Evolutionary conservation across 2,888 invertebrate genomes (phyloP).

Genomic region (Nebria brevicollis): DNA sequence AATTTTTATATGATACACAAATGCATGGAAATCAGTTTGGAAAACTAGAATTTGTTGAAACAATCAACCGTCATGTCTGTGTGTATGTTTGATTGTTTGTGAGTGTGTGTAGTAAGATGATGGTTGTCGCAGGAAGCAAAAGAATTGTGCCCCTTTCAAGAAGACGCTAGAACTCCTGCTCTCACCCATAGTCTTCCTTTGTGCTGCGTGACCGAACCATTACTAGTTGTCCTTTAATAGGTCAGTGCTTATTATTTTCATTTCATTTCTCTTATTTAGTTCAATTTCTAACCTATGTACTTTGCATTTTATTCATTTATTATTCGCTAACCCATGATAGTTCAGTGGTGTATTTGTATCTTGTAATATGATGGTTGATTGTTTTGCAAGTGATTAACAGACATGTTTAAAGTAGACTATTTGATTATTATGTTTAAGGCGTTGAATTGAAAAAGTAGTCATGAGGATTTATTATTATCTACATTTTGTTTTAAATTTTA

Average conservation of each 20-base stretch:
- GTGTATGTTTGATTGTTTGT: neutral
- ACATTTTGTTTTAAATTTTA: neutral
- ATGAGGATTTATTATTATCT: neutral
- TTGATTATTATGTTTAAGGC: neutral
- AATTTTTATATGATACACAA: slow-evolving; percentile 22
- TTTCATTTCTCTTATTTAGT: slow-evolving; percentile 51
- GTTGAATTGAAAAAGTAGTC: neutral
- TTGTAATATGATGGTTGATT: slow-evolving; percentile 33
- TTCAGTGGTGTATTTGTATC: slow-evolving; percentile 9
- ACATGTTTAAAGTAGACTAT: slow-evolving; percentile 11
- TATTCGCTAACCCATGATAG: neutral
- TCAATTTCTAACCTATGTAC: neutral
- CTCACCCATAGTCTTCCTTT: slow-evolving; percentile 81
- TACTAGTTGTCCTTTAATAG: slow-evolving; percentile 57
- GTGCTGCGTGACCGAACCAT: slow-evolving; percentile 69
- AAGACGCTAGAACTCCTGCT: slow-evolving; percentile 79
- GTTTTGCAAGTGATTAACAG: slow-evolving; percentile 35
- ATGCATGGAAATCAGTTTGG: slow-evolving; percentile 46
- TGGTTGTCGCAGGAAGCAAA: slow-evolving; percentile 69
- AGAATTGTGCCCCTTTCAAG: slow-evolving; percentile 79
- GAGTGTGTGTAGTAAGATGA: slow-evolving; percentile 60
- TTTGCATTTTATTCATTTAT: slow-evolving; percentile 6
- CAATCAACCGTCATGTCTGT: slow-evolving; percentile 43
- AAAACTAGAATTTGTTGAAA: slow-evolving; percentile 8
- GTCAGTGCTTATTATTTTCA: slow-evolving; percentile 60